A percentile compares a stretch with the other conserved stretches of the same genome.
Conservation (phyloP, 1,140 invertebrate genomes). For the Drosophila repleta region DNA sequence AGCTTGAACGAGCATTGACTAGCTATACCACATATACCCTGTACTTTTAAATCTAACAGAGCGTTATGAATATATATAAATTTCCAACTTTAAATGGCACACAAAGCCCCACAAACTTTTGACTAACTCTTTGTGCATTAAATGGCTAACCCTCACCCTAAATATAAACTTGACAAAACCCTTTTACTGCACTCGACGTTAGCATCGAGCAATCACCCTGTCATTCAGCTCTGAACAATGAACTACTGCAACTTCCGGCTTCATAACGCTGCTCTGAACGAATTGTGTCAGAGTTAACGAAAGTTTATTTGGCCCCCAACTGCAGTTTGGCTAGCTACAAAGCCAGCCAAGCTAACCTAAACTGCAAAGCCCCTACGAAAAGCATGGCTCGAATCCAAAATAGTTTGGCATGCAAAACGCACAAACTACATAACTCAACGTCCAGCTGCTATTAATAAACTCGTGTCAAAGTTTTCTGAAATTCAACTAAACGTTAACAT, state of each 20-base stretch:
- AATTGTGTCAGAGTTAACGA: constrained; percentile 57
- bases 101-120: not conserved
- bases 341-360: constrained; percentile 18
- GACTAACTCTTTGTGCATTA: not conserved
- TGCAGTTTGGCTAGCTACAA: constrained; percentile 9
- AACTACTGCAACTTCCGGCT: constrained; percentile 65
- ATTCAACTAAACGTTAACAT: constrained; percentile 51
- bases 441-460: constrained; percentile 75
- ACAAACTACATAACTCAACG: constrained; percentile 49
- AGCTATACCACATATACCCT: constrained; percentile 55
- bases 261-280: constrained; percentile 56
- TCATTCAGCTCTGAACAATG: constrained; percentile 30
- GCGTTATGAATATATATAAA: too few relatives aligned
- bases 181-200: not conserved
- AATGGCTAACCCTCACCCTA: not conserved
- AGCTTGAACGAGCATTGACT: constrained; percentile 61
- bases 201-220: not conserved
- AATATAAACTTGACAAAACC: not conserved
- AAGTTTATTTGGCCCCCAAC: constrained; percentile 59
- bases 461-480: constrained; percentile 73
- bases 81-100: too few relatives aligned
- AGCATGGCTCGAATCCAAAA: constrained; percentile 45
- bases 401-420: constrained; percentile 61
- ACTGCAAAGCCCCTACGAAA: constrained; percentile 1
- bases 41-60: not conserved